These are phyloP conservation scores for Thaleichthys pacificus DNA, from an alignment of 2,797 vertebrate species.

Conservation along the genomic window DNA sequence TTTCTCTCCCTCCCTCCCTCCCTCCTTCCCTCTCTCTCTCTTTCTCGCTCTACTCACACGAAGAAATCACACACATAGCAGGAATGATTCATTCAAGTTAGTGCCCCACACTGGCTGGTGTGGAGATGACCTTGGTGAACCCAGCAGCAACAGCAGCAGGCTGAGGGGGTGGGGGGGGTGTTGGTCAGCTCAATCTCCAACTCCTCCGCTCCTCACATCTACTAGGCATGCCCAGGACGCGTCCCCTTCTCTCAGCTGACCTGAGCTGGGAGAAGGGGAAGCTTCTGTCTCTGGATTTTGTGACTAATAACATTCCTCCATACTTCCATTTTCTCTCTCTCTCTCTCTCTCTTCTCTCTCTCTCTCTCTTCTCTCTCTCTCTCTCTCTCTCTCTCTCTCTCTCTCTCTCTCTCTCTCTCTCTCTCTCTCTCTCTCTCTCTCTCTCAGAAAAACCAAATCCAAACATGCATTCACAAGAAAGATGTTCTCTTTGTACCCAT, in stretches of 20 bases:
- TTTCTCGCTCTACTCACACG: slow-evolving; percentile 13
- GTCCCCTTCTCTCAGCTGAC: neutral
- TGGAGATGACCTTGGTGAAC: slow-evolving; percentile 31
- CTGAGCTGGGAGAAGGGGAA: neutral
- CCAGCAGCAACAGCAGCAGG: neutral
- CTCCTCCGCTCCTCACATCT: slow-evolving; percentile 13
- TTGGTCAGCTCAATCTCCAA: slow-evolving; percentile 13
- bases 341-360: slow-evolving; percentile 17
- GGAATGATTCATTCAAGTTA: neutral
- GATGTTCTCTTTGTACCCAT: slow-evolving; percentile 14
- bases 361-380: slow-evolving; percentile 20
- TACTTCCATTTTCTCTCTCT: neutral
- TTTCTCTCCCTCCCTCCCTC: neutral
- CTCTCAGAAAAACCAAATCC: slow-evolving; percentile 4
- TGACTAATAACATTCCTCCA: neutral
- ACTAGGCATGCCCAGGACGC: neutral
- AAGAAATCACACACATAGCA: slow-evolving; percentile 23
- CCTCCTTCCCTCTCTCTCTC: slow-evolving; percentile 2
- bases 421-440: slow-evolving; percentile 20
- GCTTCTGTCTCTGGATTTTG: neutral
- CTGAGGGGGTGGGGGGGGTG: neutral
- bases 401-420: slow-evolving; percentile 16
- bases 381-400: neutral
- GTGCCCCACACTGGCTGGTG: slow-evolving; percentile 4
- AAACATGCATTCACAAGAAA: neutral